Conservation (phyloP, 2,888 invertebrate species). For the Branchellion lobata region DNA sequence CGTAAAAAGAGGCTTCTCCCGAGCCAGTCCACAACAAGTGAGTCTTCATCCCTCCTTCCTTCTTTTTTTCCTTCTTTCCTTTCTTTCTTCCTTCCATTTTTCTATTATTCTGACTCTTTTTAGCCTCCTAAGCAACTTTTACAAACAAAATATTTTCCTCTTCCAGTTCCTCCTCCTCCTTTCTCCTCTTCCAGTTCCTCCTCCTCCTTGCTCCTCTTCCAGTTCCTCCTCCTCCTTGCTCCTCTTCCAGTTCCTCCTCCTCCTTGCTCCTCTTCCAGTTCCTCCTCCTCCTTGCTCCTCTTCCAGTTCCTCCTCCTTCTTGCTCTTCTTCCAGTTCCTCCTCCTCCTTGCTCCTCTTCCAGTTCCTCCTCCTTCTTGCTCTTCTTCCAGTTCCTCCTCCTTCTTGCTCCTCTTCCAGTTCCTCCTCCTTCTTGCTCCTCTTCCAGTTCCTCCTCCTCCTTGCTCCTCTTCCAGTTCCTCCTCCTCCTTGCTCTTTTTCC, state of each 20-base stretch:
- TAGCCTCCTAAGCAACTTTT: no score
- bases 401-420: neutral
- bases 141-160: no score
- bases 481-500: neutral
- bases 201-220: neutral
- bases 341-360: neutral
- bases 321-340: neutral
- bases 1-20: no score
- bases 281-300: slow-evolving; percentile 4
- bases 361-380: neutral
- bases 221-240: neutral
- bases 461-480: neutral
- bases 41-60: no score
- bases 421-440: neutral
- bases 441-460: neutral
- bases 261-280: neutral
- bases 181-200: neutral
- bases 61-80: neutral
- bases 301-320: slow-evolving; percentile 8
- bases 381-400: slow-evolving; percentile 1
- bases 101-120: neutral
- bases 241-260: neutral
- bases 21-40: no score
- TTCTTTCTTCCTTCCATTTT: neutral
- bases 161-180: neutral